Conservation (phyloP, 2,113 vertebrate genomes). For the Saimiri boliviensis region DNA sequence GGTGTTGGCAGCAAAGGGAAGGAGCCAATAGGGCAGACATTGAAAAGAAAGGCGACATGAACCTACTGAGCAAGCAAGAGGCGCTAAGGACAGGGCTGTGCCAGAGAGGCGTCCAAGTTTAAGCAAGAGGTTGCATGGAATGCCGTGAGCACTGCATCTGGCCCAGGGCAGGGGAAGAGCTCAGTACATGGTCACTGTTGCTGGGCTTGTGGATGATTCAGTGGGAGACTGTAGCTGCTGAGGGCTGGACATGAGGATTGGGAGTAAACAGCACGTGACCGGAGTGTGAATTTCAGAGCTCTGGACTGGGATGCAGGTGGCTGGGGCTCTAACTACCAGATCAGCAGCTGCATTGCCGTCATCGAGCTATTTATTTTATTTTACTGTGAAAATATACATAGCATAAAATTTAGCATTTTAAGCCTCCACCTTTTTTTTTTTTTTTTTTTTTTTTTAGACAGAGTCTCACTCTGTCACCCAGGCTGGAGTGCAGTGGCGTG, state of each 20-base stretch:
- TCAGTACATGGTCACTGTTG: neutral
- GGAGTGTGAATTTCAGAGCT: neutral
- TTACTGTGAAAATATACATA: neutral
- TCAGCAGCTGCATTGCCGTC: neutral
- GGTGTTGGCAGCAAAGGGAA: neutral
- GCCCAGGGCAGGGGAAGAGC: neutral
- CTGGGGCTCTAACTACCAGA: neutral
- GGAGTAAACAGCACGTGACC: neutral
- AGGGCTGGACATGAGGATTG: neutral
- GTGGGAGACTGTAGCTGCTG: neutral
- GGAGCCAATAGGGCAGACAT: neutral
- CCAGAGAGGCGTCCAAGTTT: neutral
- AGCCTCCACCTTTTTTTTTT: no score
- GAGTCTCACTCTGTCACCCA: no score
- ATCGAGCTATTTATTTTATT: neutral
- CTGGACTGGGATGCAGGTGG: neutral
- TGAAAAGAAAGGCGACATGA: neutral
- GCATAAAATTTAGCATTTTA: neutral
- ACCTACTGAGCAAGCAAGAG: neutral
- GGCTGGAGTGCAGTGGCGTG: no score
- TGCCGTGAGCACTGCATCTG: rapidly evolving
- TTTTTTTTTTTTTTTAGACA: no score
- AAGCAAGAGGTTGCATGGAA: neutral
- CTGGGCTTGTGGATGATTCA: neutral
- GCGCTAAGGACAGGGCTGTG: neutral